Percentiles rank a stretch among this genome's conserved stretches.
These are phyloP conservation scores for Villa cingulata DNA, from an alignment of 2,888 invertebrate species.

Conservation along the genomic window DNA sequence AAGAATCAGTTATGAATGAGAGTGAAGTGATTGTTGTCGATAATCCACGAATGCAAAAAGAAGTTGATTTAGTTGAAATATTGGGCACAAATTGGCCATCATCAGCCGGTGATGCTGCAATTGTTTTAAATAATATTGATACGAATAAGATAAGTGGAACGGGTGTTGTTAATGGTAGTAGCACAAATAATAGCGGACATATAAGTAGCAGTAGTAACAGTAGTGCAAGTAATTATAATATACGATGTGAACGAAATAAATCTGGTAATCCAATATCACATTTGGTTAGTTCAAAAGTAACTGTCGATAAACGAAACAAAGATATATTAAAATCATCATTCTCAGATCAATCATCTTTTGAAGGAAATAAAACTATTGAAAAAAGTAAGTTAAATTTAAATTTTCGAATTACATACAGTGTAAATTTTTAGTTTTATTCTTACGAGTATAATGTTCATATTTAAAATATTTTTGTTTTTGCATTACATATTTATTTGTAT, in stretches of 20 bases:
- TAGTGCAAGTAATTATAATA: conserved; percentile 17
- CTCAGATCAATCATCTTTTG: background rate
- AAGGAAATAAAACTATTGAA: background rate
- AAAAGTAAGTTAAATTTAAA: conserved; percentile 11
- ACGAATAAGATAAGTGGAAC: conserved; percentile 8
- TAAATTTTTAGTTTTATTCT: too few relatives aligned
- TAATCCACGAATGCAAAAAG: conserved; percentile 22
- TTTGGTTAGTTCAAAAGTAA: conserved; percentile 26
- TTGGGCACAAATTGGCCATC: conserved; percentile 31
- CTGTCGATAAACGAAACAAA: conserved; percentile 13
- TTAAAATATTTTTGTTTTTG: too few relatives aligned
- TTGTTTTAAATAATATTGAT: conserved; percentile 24
- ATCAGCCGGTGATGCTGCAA: conserved; percentile 28
- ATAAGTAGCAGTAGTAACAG: conserved; percentile 18
- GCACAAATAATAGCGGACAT: conserved; percentile 5
- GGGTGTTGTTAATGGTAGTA: conserved; percentile 1
- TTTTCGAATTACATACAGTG: too few relatives aligned
- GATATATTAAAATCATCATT: background rate
- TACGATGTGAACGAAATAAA: conserved; percentile 39
- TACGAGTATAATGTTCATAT: too few relatives aligned
- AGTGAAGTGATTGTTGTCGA: conserved; percentile 25
- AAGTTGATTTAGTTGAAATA: conserved; percentile 28
- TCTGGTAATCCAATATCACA: conserved; percentile 47
- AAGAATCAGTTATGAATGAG: conserved; percentile 26
- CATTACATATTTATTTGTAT: too few relatives aligned